Evolutionary conservation across 2,113 vertebrate species (phyloP), one percentile per base, ranked within the genome.

Genomic region (Tenebrosternarchus preto): DNA sequence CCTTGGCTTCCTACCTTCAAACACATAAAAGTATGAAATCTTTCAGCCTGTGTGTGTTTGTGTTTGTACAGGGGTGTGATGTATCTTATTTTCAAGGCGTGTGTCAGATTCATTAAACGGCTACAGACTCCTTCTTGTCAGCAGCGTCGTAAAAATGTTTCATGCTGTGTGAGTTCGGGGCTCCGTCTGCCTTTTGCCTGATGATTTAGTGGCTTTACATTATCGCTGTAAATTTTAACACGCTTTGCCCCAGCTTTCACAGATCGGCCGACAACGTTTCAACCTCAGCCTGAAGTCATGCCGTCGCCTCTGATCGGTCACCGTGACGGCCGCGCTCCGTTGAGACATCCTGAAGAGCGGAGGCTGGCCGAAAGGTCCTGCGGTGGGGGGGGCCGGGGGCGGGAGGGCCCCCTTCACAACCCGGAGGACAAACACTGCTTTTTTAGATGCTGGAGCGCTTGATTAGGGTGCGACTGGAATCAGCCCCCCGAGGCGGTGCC

Each of bases 391-490:
- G n/a, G n/a, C n/a, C n/a, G n/a, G n/a, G n/a, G 19, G 53, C 33
- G 22, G 25, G 81, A 78, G 70, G 57, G 19, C 24, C 66, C 80
- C 43, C 43, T 12, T 50, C 43, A 8, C 11, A 3, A 50, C 8
- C 15, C 43, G 12, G 8, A 15, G 43, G 43, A 9, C 50, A 2
- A 19, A 19, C 77, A 22, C 36, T 71, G 76, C 64, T 78, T 25
- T 78, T 78, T 84, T 82, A 12, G 43, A 82, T 82, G 85, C 86
- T 83, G 81, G 83, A 77, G 70, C 76, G 56, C 86, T 81, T 91
- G 89, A 92, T 92, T 91, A 86, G 86, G 83, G 86, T 88, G 83
- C 83, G 82, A 82, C 84, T 56, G 87, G 88, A 92, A 93, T 93
- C 92, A 93, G 88, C 92, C 91, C 88, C 91, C 90, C 80, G 87